phyloP scores from a whole-genome alignment of 2,888 invertebrate species.

The Mythimna loreyi region DNA sequence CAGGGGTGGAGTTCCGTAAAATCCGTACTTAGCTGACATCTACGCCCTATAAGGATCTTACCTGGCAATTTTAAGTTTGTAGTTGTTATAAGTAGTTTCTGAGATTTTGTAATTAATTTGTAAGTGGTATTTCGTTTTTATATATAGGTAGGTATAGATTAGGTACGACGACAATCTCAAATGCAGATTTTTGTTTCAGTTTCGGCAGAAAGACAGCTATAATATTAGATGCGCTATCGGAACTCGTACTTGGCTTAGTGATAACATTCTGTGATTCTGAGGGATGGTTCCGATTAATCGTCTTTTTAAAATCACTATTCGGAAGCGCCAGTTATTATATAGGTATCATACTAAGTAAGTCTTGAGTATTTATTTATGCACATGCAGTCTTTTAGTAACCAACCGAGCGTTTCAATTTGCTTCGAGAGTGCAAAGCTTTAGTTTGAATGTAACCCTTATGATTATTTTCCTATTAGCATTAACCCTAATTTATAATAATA shows the following conservation, averaged over 20 bases:
- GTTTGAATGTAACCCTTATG: no score
- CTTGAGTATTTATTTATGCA: neutral
- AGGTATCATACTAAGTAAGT: constrained; percentile 80
- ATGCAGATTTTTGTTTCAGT: constrained; percentile 70
- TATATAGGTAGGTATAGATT: neutral
- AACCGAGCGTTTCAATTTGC: neutral
- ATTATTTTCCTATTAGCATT: no score
- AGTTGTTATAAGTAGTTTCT: no score
- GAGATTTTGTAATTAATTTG: no score
- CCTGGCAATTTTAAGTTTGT: no score
- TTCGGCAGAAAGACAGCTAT: constrained; percentile 81
- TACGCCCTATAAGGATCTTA: no score
- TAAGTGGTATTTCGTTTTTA: no score
- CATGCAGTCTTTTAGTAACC: neutral
- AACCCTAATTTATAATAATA: no score
- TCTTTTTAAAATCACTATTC: constrained; percentile 81
- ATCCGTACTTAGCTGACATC: no score
- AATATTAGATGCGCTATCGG: constrained; percentile 71
- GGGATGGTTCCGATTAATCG: constrained; percentile 82
- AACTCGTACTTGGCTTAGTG: constrained; percentile 73
- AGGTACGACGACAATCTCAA: neutral
- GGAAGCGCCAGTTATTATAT: constrained; percentile 79
- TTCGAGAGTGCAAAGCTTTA: no score
- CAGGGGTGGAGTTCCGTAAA: no score
- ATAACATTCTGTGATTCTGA: constrained; percentile 82